Evolutionary conservation across 2,888 invertebrate genomes (phyloP).

Genomic region (Ectropis crepuscularia): DNA sequence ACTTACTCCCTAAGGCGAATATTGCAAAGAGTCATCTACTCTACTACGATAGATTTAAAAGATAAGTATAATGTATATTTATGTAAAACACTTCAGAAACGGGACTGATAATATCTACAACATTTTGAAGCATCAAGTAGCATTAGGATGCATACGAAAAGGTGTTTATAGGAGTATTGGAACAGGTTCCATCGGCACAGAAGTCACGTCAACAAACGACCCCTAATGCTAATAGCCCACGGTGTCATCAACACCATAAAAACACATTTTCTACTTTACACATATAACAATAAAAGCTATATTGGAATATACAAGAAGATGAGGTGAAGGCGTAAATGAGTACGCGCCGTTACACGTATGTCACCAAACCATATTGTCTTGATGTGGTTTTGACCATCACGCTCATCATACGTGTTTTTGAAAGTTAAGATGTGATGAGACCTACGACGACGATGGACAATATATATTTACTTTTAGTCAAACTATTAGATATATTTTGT

Average conservation of each 20-base stretch:
- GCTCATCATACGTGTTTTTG: slow-evolving; percentile 33
- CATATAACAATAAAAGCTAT: slow-evolving; percentile 34
- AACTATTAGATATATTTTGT: too few relatives aligned
- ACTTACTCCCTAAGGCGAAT: too few relatives aligned
- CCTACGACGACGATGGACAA: too few relatives aligned
- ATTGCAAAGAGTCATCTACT: too few relatives aligned
- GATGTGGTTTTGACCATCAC: slow-evolving; percentile 51
- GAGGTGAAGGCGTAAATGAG: slow-evolving; percentile 62
- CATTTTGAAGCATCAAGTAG: slow-evolving; percentile 19
- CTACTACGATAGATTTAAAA: too few relatives aligned
- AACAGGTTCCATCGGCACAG: slow-evolving; percentile 63
- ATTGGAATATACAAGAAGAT: slow-evolving; percentile 37
- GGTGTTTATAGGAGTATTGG: slow-evolving; percentile 29
- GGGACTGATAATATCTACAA: slow-evolving; percentile 23
- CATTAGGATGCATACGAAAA: slow-evolving; percentile 22
- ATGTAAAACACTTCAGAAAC: slow-evolving; percentile 15
- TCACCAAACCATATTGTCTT: slow-evolving; percentile 71
- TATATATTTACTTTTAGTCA: too few relatives aligned
- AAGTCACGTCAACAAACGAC: slow-evolving; percentile 72
- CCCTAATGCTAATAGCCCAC: slow-evolving; percentile 60
- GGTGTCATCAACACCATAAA: slow-evolving; percentile 51
- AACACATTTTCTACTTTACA: slow-evolving; percentile 51
- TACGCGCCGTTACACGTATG: slow-evolving; percentile 75
- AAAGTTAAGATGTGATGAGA: slow-evolving; percentile 1
- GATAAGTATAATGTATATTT: not conserved